These are phyloP conservation scores for Tiaroga cobitis DNA, from an alignment of 2,797 vertebrate species.

Conservation along the genomic window DNA sequence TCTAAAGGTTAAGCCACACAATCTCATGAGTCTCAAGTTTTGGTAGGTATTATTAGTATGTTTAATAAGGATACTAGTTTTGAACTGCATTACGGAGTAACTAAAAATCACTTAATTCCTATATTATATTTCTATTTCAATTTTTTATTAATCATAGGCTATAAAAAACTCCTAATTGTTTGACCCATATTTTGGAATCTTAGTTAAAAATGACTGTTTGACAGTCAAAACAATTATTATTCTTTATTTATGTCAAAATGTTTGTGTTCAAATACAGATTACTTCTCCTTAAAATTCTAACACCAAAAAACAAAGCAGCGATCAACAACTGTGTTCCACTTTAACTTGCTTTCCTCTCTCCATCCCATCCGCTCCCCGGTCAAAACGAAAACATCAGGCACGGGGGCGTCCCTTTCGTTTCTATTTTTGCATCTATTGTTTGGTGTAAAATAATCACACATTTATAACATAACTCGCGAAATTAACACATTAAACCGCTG, in stretches of 20 bases:
- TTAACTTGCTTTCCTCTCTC: constrained; percentile 32
- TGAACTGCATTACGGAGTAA: background rate
- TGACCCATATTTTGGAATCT: background rate
- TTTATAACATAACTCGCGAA: background rate
- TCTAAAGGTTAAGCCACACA: constrained; percentile 30
- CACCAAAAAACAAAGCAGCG: background rate
- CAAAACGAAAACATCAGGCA: background rate
- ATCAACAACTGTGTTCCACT: constrained; percentile 17
- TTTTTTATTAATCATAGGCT: background rate
- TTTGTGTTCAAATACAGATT: background rate
- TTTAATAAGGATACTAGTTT: background rate
- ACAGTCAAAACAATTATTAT: too few species aligned
- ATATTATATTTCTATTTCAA: background rate
- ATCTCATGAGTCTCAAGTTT: background rate
- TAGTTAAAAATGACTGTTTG: background rate
- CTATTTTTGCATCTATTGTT: background rate
- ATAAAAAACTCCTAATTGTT: background rate
- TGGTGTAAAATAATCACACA: background rate
- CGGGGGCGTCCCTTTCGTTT: background rate
- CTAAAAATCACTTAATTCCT: background rate
- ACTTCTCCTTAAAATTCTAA: background rate
- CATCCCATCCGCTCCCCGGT: constrained; percentile 44
- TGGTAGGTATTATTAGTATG: background rate
- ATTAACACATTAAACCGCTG: background rate
- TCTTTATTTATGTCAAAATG: too few species aligned